These are phyloP conservation scores for Theristus sp. DNA, from an alignment of 2,888 invertebrate genomes.

Conservation along the genomic window DNA sequence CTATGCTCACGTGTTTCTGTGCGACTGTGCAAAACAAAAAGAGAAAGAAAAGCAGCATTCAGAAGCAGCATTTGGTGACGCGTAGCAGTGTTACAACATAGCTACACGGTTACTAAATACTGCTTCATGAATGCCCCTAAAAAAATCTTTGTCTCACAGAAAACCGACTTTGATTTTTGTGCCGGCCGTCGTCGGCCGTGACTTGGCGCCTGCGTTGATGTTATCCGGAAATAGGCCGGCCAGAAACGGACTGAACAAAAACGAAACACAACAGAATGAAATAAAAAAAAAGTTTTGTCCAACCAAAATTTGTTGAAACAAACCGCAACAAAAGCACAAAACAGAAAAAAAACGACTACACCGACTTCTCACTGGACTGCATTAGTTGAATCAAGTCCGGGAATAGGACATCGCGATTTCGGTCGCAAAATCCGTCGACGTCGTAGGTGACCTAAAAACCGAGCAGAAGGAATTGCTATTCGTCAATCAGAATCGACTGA, in stretches of 20 bases:
- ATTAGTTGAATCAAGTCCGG: constrained; percentile 47
- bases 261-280: neutral
- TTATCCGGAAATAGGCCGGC: constrained; percentile 43
- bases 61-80: too few species aligned
- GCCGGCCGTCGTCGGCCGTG: constrained; percentile 46
- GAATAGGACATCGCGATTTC: constrained; percentile 48
- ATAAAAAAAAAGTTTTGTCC: too few species aligned
- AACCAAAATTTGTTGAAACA: neutral
- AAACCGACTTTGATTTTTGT: constrained; percentile 42
- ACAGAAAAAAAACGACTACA: constrained; percentile 1
- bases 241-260: constrained; percentile 40
- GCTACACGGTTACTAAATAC: too few species aligned
- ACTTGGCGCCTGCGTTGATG: constrained; percentile 34
- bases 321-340: constrained; percentile 4
- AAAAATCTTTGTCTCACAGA: too few species aligned
- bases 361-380: constrained; percentile 44
- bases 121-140: too few species aligned
- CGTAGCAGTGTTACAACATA: too few species aligned
- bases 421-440: constrained; percentile 47
- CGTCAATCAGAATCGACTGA: neutral
- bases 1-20: too few species aligned
- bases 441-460: constrained; percentile 38
- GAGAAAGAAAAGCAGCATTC: too few species aligned
- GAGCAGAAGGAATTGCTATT: neutral
- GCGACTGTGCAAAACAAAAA: too few species aligned